Evolutionary conservation across 2,797 vertebrate species (phyloP).

Genomic region (Danio jaintianensis): DNA sequence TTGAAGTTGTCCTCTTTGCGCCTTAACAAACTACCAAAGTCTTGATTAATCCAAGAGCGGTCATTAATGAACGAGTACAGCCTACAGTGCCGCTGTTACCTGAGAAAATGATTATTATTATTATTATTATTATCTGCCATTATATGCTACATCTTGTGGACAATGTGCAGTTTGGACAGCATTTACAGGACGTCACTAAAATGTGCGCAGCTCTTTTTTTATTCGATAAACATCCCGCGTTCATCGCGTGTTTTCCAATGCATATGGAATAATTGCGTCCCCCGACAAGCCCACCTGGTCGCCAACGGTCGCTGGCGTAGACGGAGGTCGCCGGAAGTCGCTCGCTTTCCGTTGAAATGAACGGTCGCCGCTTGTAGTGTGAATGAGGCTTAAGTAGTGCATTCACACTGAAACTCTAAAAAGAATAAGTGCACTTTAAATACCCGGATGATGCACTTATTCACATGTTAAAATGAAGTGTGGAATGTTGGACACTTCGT

Average conservation of each 20-base stretch:
- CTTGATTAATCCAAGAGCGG: constrained; percentile 53
- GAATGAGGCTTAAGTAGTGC: too few relatives aligned
- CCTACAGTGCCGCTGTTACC: constrained; percentile 63
- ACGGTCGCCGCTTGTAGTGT: too few relatives aligned
- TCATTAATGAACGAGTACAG: constrained; percentile 57
- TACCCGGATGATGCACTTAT: too few relatives aligned
- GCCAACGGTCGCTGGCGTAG: too few relatives aligned
- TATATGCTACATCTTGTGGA: constrained; percentile 61
- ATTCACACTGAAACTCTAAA: too few relatives aligned
- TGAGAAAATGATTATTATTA: constrained; percentile 67
- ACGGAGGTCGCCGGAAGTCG: too few relatives aligned
- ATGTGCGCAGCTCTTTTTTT: constrained; percentile 37
- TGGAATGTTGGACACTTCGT: too few relatives aligned
- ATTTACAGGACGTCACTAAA: constrained; percentile 43
- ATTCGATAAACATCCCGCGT: constrained; percentile 45
- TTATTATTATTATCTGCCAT: constrained; percentile 56
- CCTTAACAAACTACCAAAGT: constrained; percentile 55
- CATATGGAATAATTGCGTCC: constrained; percentile 49
- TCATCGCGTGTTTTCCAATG: background rate
- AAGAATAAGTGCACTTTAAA: too few relatives aligned
- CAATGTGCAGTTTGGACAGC: constrained; percentile 59
- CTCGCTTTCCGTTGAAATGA: too few relatives aligned
- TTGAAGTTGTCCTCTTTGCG: constrained; percentile 47
- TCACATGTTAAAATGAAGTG: too few relatives aligned
- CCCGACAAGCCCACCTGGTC: too few relatives aligned